Base-by-base conservation (phyloP, 2,113 vertebrate species). In the Nesospiza acunhae region DNA sequence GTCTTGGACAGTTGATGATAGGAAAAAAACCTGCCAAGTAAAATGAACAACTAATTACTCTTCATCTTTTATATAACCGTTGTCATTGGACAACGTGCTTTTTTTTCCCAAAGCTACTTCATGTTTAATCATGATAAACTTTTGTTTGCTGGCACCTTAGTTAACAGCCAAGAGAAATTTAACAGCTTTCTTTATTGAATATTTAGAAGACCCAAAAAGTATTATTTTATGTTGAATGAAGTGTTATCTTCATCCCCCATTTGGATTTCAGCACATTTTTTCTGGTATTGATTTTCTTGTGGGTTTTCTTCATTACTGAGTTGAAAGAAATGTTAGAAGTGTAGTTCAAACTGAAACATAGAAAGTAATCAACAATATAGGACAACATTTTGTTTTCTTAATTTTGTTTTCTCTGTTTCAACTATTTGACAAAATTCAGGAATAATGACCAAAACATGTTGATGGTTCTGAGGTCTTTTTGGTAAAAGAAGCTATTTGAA, bases 171-270 rank as follows among this genome's bases (percentile, higher is more conserved):
- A 79, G 21, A 53, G 24, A 41, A 90, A 85, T 39, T 75, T 70
- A 75, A 47, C 7, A 75, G 18, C 31, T 79, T 78, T 59, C 31
- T 67, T 55, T 68, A 85, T 3, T 68, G 70, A 85, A 93, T 52
- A 87, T 82, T 78, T 63, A 79, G 52, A 64, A 88, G n/a, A 78
- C 17, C n/a, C 16, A 64, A 49, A 52, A 74, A 35, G 5, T 84
- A 84, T 94, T 87, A 50, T 23, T 82, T 89, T n/a, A 15, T 87
- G 31, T 70, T 81, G 88, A 84, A 58, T 62, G 69, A 91, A 58
- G n/a, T 53, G 42, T 77, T 77, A 53, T 70, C 56, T 90, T 93
- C 73, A 63, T 50, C 6, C 27, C 50, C 27, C 13, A n/a, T 55
- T 74, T 64, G 35, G n/a, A 86, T 83, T 88, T 79, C 47, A 76